A percentile compares a stretch with the other conserved stretches of the same genome.
Conservation (phyloP, 2,888 invertebrate species). For the Drosophila macrothrix region DNA sequence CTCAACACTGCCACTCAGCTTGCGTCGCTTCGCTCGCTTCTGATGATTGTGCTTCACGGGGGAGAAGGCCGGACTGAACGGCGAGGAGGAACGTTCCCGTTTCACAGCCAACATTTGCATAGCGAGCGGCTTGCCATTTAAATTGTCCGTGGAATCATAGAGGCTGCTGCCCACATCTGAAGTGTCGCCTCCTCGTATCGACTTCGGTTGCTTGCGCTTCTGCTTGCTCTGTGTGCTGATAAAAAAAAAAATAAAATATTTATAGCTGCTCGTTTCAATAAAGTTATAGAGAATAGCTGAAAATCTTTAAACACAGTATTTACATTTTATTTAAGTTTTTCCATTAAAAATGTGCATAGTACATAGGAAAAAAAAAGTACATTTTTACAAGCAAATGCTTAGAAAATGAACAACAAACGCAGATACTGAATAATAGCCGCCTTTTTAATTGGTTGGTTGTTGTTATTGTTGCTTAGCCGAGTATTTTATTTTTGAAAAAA, state of each 20-base stretch:
- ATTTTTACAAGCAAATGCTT: neutral
- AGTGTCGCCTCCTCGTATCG: slow-evolving; percentile 57
- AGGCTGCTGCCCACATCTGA: slow-evolving; percentile 83
- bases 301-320: neutral
- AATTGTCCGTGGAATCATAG: slow-evolving; percentile 79
- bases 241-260: neutral
- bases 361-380: neutral
- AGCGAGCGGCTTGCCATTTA: slow-evolving; percentile 49
- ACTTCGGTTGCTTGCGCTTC: slow-evolving; percentile 51
- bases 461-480: neutral
- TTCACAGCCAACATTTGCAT: slow-evolving; percentile 53
- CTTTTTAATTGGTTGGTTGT: neutral
- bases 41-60: slow-evolving; percentile 72
- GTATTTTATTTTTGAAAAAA: neutral
- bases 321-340: neutral
- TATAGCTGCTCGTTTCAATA: neutral
- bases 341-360: neutral
- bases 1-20: slow-evolving; percentile 63
- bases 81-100: slow-evolving; percentile 82
- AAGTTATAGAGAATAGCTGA: neutral
- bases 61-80: slow-evolving; percentile 82
- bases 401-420: neutral
- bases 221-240: slow-evolving; percentile 54
- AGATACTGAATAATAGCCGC: neutral
- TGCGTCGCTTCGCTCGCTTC: slow-evolving; percentile 71